A percentile compares a stretch with the other conserved stretches of the same genome.
Evolutionary conservation across 2,113 vertebrate genomes (phyloP).

Genomic region (Perccottus glenii): DNA sequence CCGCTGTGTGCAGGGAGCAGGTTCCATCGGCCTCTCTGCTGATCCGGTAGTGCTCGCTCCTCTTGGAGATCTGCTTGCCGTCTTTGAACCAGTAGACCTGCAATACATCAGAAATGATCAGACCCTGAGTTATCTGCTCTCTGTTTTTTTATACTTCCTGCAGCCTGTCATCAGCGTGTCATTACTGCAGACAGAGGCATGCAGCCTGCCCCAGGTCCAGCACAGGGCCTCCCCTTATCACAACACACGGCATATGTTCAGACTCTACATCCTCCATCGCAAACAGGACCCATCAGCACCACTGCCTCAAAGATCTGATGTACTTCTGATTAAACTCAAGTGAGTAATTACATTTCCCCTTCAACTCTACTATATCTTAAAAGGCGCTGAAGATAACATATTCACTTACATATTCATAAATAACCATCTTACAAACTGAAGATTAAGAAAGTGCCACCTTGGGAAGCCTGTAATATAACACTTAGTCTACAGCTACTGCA

Average conservation of each 20-base stretch:
- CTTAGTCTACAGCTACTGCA: too few species aligned
- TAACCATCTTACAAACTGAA: too few species aligned
- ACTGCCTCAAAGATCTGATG: slow-evolving; percentile 7
- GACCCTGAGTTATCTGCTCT: not conserved
- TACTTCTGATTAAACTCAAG: not conserved
- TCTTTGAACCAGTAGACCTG: slow-evolving; percentile 99
- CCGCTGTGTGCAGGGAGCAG: slow-evolving; percentile 86
- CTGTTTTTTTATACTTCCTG: slow-evolving; percentile 12
- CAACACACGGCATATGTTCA: slow-evolving; percentile 18
- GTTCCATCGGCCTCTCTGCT: slow-evolving; percentile 90
- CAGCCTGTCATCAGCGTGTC: slow-evolving; percentile 51
- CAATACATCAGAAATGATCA: not conserved
- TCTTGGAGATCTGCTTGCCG: slow-evolving; percentile 98
- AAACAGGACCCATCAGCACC: slow-evolving; percentile 45
- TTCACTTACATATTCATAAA: too few species aligned
- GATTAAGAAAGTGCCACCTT: too few species aligned
- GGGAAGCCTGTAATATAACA: too few species aligned
- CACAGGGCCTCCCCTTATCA: slow-evolving; percentile 39
- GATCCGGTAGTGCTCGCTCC: slow-evolving; percentile 93
- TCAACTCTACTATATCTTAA: too few species aligned
- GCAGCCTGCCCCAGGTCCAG: not conserved
- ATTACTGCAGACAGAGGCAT: slow-evolving; percentile 33
- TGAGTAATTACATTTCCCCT: not conserved
- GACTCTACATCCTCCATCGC: slow-evolving; percentile 35
- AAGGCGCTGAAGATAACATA: too few species aligned